These are phyloP conservation scores for Euura lappo DNA, from an alignment of 1,140 invertebrate genomes.

Conservation along the genomic window DNA sequence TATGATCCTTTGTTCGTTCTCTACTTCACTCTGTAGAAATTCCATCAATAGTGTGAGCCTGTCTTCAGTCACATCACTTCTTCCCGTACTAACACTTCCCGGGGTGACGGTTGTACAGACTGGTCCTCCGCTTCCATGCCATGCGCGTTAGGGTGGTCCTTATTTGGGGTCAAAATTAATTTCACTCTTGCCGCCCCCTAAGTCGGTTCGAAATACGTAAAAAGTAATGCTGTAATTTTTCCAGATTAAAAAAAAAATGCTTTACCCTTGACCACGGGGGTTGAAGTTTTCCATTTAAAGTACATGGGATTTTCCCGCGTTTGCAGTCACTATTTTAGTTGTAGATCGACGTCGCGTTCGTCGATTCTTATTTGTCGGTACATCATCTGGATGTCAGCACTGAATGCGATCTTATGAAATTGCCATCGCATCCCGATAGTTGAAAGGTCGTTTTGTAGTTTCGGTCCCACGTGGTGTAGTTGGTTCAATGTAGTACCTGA, in stretches of 20 bases:
- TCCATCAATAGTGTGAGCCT: constrained; percentile 30
- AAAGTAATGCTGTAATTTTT: too few species aligned
- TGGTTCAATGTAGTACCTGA: constrained; percentile 24
- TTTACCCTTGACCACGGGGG: too few species aligned
- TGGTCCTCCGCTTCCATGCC: constrained; percentile 30
- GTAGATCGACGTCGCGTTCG: constrained; percentile 30
- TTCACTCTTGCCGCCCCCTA: too few species aligned
- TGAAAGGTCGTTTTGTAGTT: constrained; percentile 14
- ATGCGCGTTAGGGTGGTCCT: too few species aligned
- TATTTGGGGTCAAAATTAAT: too few species aligned
- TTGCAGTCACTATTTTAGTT: constrained; percentile 49
- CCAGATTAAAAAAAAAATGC: too few species aligned
- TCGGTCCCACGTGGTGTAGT: constrained; percentile 14
- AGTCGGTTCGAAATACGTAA: too few species aligned
- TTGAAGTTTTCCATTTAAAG: too few species aligned
- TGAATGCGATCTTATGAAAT: constrained; percentile 21
- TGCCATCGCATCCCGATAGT: constrained; percentile 14
- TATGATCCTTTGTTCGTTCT: constrained; percentile 39
- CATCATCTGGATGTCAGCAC: constrained; percentile 39
- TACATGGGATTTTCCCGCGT: too few species aligned
- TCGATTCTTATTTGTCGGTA: constrained; percentile 40
- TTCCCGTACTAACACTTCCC: constrained; percentile 3
- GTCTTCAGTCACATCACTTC: constrained; percentile 10
- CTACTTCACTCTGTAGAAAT: constrained; percentile 34
- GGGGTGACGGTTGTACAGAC: too few species aligned